These are phyloP conservation scores for Morpho helenor DNA, from an alignment of 2,888 invertebrate species.

Conservation along the genomic window DNA sequence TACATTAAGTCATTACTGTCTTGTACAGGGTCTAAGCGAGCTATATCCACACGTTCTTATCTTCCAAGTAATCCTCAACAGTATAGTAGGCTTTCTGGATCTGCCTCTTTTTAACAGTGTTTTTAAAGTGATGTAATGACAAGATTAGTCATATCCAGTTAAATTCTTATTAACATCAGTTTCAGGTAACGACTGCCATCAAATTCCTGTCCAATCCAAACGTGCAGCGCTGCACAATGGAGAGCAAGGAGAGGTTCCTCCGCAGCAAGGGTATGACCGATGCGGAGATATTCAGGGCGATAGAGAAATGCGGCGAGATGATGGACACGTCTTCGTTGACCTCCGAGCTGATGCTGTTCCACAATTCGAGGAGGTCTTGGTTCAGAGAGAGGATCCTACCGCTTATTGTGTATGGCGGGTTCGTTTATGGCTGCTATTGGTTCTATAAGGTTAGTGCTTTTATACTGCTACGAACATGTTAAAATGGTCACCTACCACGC, in stretches of 20 bases:
- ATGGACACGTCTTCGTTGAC: conserved; percentile 59
- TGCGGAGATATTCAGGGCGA: conserved; percentile 85
- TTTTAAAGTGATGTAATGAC: too few species aligned
- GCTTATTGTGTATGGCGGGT: conserved; percentile 86
- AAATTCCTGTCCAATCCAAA: conserved; percentile 93
- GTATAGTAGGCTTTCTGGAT: too few species aligned
- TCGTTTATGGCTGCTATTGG: conserved; percentile 88
- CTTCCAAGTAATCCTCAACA: too few species aligned
- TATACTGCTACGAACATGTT: neutral
- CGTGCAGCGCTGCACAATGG: conserved; percentile 85
- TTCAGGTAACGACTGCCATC: conserved; percentile 90
- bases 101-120: too few species aligned
- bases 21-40: too few species aligned
- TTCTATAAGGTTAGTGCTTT: conserved; percentile 85
- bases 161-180: conserved; percentile 21
- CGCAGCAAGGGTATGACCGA: conserved; percentile 88
- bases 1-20: too few species aligned
- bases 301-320: conserved; percentile 80
- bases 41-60: too few species aligned
- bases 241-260: conserved; percentile 89
- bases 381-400: conserved; percentile 86
- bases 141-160: neutral
- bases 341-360: conserved; percentile 65
- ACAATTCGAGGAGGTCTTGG: conserved; percentile 56
- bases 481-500: neutral